Conservation (phyloP, 2,113 vertebrate species). For the Delphinapterus leucas region DNA sequence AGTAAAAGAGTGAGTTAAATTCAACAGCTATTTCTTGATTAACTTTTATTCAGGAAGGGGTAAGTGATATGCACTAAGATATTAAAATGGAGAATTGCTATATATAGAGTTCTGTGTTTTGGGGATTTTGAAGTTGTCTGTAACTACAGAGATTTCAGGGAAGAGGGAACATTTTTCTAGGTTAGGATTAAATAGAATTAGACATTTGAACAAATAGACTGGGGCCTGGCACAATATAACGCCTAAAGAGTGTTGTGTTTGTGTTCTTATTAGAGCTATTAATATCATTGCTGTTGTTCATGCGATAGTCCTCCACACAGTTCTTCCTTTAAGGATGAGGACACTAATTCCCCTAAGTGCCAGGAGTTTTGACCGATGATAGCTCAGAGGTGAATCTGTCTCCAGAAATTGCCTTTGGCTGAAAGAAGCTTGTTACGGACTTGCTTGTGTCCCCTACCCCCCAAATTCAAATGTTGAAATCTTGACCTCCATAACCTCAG, state of each 20-base stretch:
- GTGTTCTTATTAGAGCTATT: not conserved
- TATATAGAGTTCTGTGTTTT: not conserved
- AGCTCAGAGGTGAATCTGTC: not conserved
- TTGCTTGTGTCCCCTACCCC: not conserved
- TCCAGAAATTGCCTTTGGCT: not conserved
- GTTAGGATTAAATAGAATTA: not conserved
- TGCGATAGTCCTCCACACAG: not conserved
- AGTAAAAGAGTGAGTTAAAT: not conserved
- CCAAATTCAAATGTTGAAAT: not conserved
- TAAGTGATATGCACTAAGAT: not conserved
- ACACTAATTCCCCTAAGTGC: not conserved
- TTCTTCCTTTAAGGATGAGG: not conserved
- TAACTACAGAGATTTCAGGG: not conserved
- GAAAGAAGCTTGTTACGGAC: not conserved
- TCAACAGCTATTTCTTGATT: not conserved
- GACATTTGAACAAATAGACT: not conserved
- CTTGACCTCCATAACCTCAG: not conserved
- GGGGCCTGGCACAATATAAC: not conserved
- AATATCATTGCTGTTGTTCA: not conserved
- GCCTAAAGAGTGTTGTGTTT: not conserved
- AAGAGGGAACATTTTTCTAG: not conserved
- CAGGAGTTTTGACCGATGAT: not conserved
- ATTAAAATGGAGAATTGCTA: not conserved
- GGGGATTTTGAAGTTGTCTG: not conserved
- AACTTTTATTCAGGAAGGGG: not conserved